Base-by-base conservation (phyloP, 2,113 vertebrate species). In the Hucho hucho region DNA sequence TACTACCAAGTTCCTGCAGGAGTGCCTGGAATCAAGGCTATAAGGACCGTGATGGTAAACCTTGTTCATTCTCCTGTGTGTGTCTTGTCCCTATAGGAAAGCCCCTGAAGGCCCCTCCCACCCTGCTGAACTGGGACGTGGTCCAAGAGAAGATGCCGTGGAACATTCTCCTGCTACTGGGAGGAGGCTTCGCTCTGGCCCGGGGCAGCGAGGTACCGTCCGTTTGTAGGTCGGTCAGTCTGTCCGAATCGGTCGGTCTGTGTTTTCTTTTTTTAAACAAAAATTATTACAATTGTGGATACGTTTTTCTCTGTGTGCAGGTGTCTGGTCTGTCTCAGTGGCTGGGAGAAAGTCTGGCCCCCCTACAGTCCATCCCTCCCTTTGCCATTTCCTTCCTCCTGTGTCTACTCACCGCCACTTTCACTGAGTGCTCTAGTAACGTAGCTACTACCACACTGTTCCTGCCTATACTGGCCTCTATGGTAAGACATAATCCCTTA, bases 101-200 rank as follows among this genome's bases (percentile, higher is more conserved):
- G 75, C 53, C 81, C 25, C 6, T 91, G 70, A 79, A 18, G 73
- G 85, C 84, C 0, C 92, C 93, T 5, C 47, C 87, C 0, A 18
- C 94, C 11, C 91, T 96, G 29, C 89, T 96, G 73, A 82, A 75
- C 4, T 97, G 95, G 96, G 85, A 91, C 11, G 3, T 64, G 0
- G 92, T 95, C 37, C 93, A 95, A 4, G 1, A 92, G 73, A 95
- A 92, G 85, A 94, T 96, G 93, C 93, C 95, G 0, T 93, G 94
- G 95, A 95, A 93, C 79, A 93, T 97, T 2, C 37, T 96, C 20
- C 59, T 97, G 37, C 88, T 97, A 73, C 83, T 96, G 84, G 95
- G 95, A 73, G 95, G 95, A 11, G 95, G 95, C 47, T 97, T 95
- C 78, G 95, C 93, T 69, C 76, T 97, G 80, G 94, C 95, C 83